Base-by-base conservation (phyloP, 2,888 invertebrate species). In the Lydus trimaculatus region DNA sequence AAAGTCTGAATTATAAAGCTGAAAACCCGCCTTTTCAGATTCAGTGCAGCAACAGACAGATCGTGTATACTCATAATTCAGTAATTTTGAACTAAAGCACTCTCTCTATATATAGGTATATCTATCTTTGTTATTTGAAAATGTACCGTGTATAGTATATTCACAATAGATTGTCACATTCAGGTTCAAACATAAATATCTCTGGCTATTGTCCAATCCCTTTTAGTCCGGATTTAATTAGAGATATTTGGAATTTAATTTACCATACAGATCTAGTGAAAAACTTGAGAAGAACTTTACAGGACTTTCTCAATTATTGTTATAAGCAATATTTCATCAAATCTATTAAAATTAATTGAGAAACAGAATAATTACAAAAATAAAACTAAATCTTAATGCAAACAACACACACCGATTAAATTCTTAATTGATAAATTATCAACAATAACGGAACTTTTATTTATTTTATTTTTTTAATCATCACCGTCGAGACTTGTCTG, bases 141-240 rank as follows among this genome's bases (percentile, higher is more conserved):
- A 76, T 77, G 76, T 77, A 73, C 66, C 67, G 71, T 20, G 20
- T 48, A 17, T 6, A n/a, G n/a, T 13, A 13, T 36, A 48, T 76
- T 77, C 75, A 80, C 79, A 81, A 81, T 81, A 75, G 79, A 78
- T 81, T 81, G 81, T 81, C 81, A 81, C 80, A 79, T 76, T 74
- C 81, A 81, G 81, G 72, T 74, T 74, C 71, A 66, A 66, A 75
- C 79, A 80, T 81, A 81, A 81, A 81, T 81, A 81, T 78, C 78
- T 76, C 72, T 23, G 25, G 71, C 76, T 73, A 81, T 81, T 81
- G 79, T 80, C 70, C 74, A 65, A 61, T 58, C 67, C 65, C 70
- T 75, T 73, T 73, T 25, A 25, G 13, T 65, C 70, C 61, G 76
- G 73, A 77, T 79, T 80, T 79, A 81, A 81, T 80, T 80, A 79